A percentile compares a stretch with the other conserved stretches of the same genome.
phyloP scores from a whole-genome alignment of 2,888 invertebrate species.

The Cheilosia variabilis region DNA sequence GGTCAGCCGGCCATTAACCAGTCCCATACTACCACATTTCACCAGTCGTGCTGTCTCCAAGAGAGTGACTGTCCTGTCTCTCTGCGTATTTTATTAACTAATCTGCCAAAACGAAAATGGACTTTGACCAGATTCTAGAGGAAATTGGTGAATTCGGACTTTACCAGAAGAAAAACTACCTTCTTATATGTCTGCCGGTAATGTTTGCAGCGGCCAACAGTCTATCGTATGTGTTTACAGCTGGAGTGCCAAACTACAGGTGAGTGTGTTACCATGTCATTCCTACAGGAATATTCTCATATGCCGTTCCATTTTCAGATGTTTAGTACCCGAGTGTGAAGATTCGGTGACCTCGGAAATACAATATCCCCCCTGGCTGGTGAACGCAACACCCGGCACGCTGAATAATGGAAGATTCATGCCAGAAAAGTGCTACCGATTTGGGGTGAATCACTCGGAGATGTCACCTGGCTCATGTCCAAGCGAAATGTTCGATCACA shows the following conservation, averaged over 20 bases:
- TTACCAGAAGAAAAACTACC: constrained; percentile 85
- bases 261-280: constrained; percentile 77
- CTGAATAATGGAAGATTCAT: constrained; percentile 79
- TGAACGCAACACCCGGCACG: constrained; percentile 84
- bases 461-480: constrained; percentile 79
- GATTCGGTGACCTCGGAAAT: constrained; percentile 76
- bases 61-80: not conserved
- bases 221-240: constrained; percentile 86
- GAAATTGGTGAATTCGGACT: constrained; percentile 86
- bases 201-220: constrained; percentile 86
- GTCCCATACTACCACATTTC: not conserved
- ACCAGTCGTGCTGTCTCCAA: not conserved
- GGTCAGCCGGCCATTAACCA: not conserved
- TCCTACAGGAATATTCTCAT: not conserved
- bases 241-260: constrained; percentile 86
- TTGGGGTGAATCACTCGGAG: constrained; percentile 75
- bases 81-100: not conserved
- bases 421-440: constrained; percentile 81
- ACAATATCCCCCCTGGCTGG: constrained; percentile 83
- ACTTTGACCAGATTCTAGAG: constrained; percentile 86
- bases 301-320: constrained; percentile 80
- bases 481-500: constrained; percentile 81
- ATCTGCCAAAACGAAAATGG: constrained; percentile 81
- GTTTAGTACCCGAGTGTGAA: constrained; percentile 86
- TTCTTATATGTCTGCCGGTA: constrained; percentile 86